Evolutionary conservation across 2,797 vertebrate genomes (phyloP).

Genomic region (Cygnus olor): DNA sequence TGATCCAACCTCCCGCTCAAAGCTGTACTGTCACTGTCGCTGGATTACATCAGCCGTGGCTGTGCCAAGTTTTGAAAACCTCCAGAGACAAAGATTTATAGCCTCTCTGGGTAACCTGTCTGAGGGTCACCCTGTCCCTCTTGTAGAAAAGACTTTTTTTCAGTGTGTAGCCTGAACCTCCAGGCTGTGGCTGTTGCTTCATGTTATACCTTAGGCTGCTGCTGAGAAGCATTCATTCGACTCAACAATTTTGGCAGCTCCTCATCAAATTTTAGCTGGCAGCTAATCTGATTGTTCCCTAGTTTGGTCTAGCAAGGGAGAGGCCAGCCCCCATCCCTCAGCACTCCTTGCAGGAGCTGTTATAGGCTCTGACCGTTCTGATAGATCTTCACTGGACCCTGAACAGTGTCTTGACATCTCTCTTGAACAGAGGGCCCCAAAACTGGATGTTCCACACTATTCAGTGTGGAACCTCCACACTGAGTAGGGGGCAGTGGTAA

Average conservation of each 20-base stretch:
- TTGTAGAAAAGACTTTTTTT: neutral
- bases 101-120: neutral
- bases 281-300: neutral
- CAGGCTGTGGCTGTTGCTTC: neutral
- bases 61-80: neutral
- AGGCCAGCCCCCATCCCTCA: neutral
- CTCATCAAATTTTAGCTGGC: neutral
- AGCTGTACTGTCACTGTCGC: neutral
- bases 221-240: neutral
- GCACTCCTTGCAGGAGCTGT: neutral
- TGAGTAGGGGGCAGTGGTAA: neutral
- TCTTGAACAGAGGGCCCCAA: neutral
- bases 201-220: fast-evolving
- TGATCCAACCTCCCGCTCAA: neutral
- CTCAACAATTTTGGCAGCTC: neutral
- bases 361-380: neutral
- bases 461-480: neutral
- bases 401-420: neutral
- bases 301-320: neutral
- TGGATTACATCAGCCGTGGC: neutral
- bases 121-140: neutral
- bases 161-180: neutral
- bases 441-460: neutral
- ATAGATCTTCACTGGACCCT: neutral
- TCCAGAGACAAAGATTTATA: neutral